Base-by-base conservation (phyloP, 1,140 invertebrate species). In the Hylaeus anthracinus region DNA sequence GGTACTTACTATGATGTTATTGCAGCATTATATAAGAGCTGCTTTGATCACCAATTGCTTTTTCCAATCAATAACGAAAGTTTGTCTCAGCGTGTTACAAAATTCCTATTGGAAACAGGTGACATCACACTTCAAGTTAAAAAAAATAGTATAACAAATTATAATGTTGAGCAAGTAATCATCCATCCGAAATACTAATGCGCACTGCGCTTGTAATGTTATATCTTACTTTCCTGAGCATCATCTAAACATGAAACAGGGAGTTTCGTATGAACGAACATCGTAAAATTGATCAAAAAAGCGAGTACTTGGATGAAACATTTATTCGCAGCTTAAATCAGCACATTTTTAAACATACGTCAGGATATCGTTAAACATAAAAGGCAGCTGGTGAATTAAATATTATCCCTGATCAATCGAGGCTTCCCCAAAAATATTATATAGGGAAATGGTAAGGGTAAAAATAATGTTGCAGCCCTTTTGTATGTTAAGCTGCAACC, bases 401-500 rank as follows among this genome's bases (percentile, higher is more conserved):
- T 86, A 55, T 56, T 60, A 80, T 83, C 41, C 72, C 58, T 76
- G 58, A 73, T 79, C 60, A 70, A 79, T 81, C 56, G 66, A 83
- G 14, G 10, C 64, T 84, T 84, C 72, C 69, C 78, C 72, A 45
- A 72, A 79, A 77, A 43, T 64, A 78, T 69, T 51, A 65, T 70
- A 77, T 75, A 72, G 77, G 78, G 64, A 65, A 89, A 84, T 84
- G 82, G 79, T 73, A 79, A 77, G 77, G 69, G 64, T 76, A 83
- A 84, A 84, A 78, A 82, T 88, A 83, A 87, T 88, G 72, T 90
- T 90, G 92, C 91, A 93, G 93, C 93, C 92, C 93, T 93, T 93
- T 93, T 93, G 90, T 93, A 93, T 92, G 88, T 88, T 83, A 88
- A 92, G 89, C 86, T 90, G 91, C 90, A 91, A 93, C 91, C 89